phyloP scores from a whole-genome alignment of 2,888 invertebrate genomes.

The Drosophila birchii region DNA sequence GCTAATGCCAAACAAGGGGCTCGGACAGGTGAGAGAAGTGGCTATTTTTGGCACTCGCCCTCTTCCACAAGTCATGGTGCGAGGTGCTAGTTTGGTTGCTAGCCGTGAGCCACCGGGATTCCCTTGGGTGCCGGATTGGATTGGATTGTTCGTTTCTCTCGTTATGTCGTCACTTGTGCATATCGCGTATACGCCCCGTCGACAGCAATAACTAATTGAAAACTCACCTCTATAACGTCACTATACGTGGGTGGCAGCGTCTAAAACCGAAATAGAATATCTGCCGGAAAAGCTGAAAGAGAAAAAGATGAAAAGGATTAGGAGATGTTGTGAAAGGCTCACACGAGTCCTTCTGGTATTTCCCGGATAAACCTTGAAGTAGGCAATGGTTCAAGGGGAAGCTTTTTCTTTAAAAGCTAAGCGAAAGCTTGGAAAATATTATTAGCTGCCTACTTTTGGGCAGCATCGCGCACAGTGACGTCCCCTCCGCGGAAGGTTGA shows the following conservation, averaged over 20 bases:
- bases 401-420: not conserved
- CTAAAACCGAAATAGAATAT: not conserved
- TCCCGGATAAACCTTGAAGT: not conserved
- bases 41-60: slow-evolving; percentile 68
- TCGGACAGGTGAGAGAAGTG: slow-evolving; percentile 58
- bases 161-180: slow-evolving; percentile 1
- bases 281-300: not conserved
- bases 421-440: not conserved
- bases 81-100: slow-evolving; percentile 18
- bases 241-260: not conserved
- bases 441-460: slow-evolving; percentile 6
- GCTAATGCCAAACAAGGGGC: slow-evolving; percentile 29
- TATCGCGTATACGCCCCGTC: slow-evolving; percentile 17
- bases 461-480: not conserved
- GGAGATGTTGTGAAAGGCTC: not conserved
- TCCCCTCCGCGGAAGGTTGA: not conserved
- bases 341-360: not conserved
- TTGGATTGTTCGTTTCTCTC: slow-evolving; percentile 10
- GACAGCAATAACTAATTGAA: not conserved
- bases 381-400: not conserved
- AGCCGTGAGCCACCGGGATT: slow-evolving; percentile 36
- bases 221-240: slow-evolving; percentile 12
- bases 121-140: slow-evolving; percentile 18
- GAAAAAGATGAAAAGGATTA: too few relatives aligned
- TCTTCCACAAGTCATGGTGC: slow-evolving; percentile 31